Evolutionary conservation across 2,797 vertebrate genomes (phyloP).

Genomic region (Tenualosa thibaudeaui): DNA sequence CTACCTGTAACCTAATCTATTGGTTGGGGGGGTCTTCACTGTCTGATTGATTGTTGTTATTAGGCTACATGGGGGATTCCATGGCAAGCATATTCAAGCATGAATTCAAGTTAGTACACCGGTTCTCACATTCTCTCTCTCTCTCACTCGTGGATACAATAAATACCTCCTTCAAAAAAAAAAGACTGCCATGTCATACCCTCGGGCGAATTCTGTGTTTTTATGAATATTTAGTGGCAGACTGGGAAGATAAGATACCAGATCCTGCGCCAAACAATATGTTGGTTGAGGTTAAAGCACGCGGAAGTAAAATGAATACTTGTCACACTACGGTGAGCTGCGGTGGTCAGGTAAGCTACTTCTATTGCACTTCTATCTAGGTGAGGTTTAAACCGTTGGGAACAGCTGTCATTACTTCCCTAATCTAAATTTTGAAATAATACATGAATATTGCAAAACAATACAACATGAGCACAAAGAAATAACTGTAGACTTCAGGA

Average conservation of each 20-base stretch:
- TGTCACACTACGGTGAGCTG: neutral
- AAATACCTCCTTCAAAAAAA: constrained; percentile 44
- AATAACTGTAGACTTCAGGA: no score
- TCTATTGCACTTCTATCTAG: neutral
- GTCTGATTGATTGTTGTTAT: no score
- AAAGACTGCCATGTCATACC: neutral
- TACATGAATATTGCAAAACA: no score
- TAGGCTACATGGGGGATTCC: no score
- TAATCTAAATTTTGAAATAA: no score
- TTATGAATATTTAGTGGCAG: neutral
- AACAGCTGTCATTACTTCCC: neutral
- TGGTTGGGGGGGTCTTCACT: no score
- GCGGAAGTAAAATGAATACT: constrained; percentile 4
- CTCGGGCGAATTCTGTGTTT: neutral
- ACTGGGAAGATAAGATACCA: neutral
- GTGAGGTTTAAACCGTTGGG: no score
- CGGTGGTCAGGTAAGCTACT: constrained; percentile 8
- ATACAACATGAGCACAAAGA: no score
- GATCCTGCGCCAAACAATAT: neutral
- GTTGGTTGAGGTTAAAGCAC: neutral
- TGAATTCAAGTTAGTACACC: no score
- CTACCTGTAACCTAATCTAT: no score
- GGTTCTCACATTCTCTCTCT: no score
- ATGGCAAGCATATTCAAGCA: no score
- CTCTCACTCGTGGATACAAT: constrained; percentile 25